These are phyloP conservation scores for Megastigmus dorsalis DNA, from an alignment of 2,888 invertebrate genomes.

Conservation along the genomic window DNA sequence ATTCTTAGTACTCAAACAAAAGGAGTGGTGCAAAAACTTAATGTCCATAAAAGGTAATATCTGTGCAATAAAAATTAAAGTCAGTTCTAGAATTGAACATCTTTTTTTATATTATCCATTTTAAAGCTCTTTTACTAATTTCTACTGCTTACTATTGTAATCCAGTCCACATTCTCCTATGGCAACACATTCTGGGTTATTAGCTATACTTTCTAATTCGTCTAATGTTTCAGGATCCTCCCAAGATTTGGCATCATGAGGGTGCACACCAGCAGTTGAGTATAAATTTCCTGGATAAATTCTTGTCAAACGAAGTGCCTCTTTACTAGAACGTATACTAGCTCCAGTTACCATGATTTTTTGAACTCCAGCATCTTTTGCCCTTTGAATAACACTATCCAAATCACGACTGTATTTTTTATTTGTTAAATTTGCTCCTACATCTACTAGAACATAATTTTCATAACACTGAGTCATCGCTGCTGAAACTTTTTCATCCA, in stretches of 20 bases:
- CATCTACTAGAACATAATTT: constrained; percentile 93
- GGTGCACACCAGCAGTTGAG: constrained; percentile 94
- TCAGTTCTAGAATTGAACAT: not conserved
- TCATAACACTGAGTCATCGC: constrained; percentile 88
- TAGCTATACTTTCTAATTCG: constrained; percentile 84
- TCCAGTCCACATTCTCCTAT: constrained; percentile 96
- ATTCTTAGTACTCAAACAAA: no score
- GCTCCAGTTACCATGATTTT: constrained; percentile 96
- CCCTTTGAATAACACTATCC: constrained; percentile 92
- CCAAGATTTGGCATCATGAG: constrained; percentile 96
- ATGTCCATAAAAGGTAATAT: no score
- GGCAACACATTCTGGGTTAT: constrained; percentile 92
- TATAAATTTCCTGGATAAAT: constrained; percentile 93
- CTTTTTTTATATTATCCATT: not conserved
- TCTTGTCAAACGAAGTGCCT: constrained; percentile 90
- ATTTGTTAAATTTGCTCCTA: constrained; percentile 94
- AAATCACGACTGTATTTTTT: constrained; percentile 94
- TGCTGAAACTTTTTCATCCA: constrained; percentile 60
- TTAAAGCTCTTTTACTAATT: not conserved
- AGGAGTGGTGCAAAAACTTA: no score
- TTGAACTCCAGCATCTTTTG: constrained; percentile 94
- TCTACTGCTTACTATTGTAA: constrained; percentile 81
- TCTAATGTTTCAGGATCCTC: constrained; percentile 75
- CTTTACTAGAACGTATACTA: constrained; percentile 91
- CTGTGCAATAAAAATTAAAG: not conserved